phyloP scores from a whole-genome alignment of 2,113 vertebrate genomes.

The Pomatostomus ruficeps region DNA sequence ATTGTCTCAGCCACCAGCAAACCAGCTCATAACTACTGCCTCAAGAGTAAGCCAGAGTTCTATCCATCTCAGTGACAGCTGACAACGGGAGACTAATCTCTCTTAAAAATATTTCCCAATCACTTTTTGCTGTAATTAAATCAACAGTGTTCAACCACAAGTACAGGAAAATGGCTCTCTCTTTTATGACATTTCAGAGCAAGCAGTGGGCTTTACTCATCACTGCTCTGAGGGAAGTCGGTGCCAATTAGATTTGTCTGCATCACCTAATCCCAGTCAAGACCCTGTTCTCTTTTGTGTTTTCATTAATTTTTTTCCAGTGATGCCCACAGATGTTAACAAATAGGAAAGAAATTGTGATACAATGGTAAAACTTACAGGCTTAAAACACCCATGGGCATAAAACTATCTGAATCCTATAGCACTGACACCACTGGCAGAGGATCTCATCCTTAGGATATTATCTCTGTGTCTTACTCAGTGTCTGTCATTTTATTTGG shows the following conservation, averaged over 20 bases:
- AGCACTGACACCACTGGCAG: neutral
- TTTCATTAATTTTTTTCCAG: neutral
- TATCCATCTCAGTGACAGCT: constrained; percentile 68
- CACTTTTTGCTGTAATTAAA: constrained; percentile 44
- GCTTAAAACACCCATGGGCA: neutral
- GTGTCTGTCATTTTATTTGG: neutral
- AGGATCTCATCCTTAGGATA: neutral
- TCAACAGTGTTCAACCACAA: neutral
- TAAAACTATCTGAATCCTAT: neutral
- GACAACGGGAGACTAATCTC: constrained; percentile 56
- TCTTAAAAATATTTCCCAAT: constrained; percentile 59
- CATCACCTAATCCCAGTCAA: neutral
- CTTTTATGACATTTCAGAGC: neutral
- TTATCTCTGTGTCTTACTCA: neutral
- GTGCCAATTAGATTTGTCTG: neutral
- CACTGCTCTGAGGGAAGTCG: neutral
- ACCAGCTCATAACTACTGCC: constrained; percentile 11
- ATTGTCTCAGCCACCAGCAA: constrained; percentile 58
- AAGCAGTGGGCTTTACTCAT: neutral
- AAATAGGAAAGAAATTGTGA: neutral
- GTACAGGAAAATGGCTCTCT: neutral
- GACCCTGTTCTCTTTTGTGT: neutral
- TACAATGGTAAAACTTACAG: neutral
- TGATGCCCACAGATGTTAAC: neutral
- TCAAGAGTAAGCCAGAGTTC: constrained; percentile 6